Evolutionary conservation across 2,888 invertebrate species (phyloP), one percentile per base, ranked within the genome.

Genomic region (Cordylochernes scorpioides): DNA sequence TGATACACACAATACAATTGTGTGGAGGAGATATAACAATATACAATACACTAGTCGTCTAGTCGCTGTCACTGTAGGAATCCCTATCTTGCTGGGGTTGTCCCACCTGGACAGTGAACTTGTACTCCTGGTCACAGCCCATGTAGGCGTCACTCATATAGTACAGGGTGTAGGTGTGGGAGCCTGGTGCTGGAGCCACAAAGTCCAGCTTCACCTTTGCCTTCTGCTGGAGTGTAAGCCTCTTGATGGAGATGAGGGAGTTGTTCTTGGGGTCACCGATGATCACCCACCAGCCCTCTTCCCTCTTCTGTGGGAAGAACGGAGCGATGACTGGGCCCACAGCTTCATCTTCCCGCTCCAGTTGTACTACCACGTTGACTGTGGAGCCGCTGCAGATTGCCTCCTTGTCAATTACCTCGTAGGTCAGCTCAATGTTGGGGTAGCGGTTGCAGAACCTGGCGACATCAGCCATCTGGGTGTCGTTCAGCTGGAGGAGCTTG

Each of bases 61-160:
- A 40, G 16, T 43, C 42, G 30, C 42, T 45, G 15, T 46, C 45
- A 36, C 42, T 43, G 16, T 41, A 43, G 15, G 41, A 39, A 9
- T 39, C 43, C 10, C 40, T 43, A 16, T 31, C 27, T 9, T 31
- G 29, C n/a, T 44, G 41, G 3, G 44, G 38, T 15, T 72, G 75
- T 1, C 65, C 69, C 5, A 84, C 75, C 41, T 71, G 70, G 9
- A 80, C 71, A 0, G 63, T 64, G 53, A 97, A 82, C 55, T 77
- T 74, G 58, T 97, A 97, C 57, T 99, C 97, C 56, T 99, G 97
- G 62, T 99, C 97, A 48, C 94, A 97, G 6, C 97, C 97, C 49
- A 97, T 67, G 55, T 97, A 99, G 0, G 91, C 77, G 55, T 99
- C 97, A 46, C 86, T 88, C 88, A 99, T 99, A 57, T 82, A 97